Percentiles rank a stretch among this genome's conserved stretches.
Conservation (phyloP, 2,113 vertebrate species). For the Oophaga pumilio region DNA sequence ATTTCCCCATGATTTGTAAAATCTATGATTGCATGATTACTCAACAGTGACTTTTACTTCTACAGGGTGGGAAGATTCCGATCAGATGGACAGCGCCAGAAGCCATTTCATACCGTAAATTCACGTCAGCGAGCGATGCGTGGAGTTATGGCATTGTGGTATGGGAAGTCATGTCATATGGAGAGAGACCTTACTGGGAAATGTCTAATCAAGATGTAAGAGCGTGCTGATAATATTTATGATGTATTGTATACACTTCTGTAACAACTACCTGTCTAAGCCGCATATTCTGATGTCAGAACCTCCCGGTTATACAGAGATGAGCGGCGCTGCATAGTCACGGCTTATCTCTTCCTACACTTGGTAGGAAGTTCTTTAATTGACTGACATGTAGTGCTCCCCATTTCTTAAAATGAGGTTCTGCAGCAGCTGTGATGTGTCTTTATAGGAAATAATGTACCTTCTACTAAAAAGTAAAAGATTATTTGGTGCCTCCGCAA, state of each 20-base stretch:
- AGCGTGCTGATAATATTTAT: conserved; percentile 57
- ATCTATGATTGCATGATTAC: not conserved
- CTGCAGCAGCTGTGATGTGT: no score
- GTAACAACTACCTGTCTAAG: not conserved
- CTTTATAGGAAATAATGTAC: no score
- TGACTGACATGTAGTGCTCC: no score
- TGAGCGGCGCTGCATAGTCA: no score
- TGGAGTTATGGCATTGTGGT: conserved; percentile 98
- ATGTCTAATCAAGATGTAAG: conserved; percentile 99
- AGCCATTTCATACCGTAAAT: conserved; percentile 96
- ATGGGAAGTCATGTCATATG: conserved; percentile 98
- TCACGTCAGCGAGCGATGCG: conserved; percentile 94
- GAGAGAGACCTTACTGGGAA: conserved; percentile 97
- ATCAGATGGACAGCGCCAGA: conserved; percentile 97
- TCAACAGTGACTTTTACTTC: conserved; percentile 37
- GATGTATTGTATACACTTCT: not conserved
- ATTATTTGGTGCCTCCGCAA: no score
- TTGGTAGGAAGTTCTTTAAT: no score
- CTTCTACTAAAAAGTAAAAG: no score
- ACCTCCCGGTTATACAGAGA: no score
- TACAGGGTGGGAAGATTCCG: conserved; percentile 95
- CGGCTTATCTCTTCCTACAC: no score
- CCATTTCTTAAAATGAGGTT: no score
- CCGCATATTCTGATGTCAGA: not conserved
- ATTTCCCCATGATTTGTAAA: not conserved